These are phyloP conservation scores for Drosophila recens DNA, from an alignment of 2,888 invertebrate genomes.

Conservation along the genomic window DNA sequence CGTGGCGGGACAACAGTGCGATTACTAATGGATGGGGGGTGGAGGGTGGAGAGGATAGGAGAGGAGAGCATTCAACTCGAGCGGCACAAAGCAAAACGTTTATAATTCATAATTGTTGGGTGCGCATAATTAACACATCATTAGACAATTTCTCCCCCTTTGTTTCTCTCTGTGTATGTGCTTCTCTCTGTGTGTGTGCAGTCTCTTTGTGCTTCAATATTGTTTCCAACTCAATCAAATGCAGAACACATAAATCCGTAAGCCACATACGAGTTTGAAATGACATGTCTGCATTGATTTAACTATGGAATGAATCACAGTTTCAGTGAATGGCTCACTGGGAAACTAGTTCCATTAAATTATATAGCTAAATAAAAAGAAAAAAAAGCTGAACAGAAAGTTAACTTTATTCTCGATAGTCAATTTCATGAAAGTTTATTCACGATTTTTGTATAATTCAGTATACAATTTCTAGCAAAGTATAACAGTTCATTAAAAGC, in stretches of 20 bases:
- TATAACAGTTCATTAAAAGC: too few species aligned
- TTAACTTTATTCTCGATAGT: too few species aligned
- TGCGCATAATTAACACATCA: conserved; percentile 65
- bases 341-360: too few species aligned
- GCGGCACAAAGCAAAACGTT: conserved; percentile 17
- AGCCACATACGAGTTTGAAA: neutral
- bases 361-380: too few species aligned
- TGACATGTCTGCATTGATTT: neutral
- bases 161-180: neutral
- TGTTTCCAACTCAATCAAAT: conserved; percentile 25
- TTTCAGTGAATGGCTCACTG: neutral
- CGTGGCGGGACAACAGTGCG: conserved; percentile 6
- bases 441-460: too few species aligned
- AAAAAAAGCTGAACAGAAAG: too few species aligned
- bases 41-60: neutral
- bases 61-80: conserved; percentile 4
- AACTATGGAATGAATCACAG: neutral
- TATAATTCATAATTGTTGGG: conserved; percentile 59
- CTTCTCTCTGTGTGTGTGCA: neutral
- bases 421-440: too few species aligned
- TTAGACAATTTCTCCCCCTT: conserved; percentile 34
- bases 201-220: conserved; percentile 7
- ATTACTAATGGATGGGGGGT: too few species aligned
- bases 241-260: neutral
- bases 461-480: too few species aligned